phyloP scores from a whole-genome alignment of 2,888 invertebrate genomes.

The Andrena dorsata region DNA sequence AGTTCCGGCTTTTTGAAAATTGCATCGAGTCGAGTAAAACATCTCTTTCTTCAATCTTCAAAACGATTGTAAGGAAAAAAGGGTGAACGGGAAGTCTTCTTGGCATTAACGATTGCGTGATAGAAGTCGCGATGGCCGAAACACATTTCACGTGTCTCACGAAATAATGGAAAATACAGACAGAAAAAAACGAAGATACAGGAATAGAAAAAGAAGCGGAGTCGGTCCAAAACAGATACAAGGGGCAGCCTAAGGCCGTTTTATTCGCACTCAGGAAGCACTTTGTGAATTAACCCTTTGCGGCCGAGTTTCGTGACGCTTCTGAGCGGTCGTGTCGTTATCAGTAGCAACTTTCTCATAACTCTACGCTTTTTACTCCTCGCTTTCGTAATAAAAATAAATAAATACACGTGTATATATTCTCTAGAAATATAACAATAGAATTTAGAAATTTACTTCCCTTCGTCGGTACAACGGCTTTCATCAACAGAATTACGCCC shows the following conservation, averaged over 20 bases:
- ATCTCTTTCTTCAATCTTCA: constrained; percentile 36
- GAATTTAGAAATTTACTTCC: not conserved
- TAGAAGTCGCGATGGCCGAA: constrained; percentile 65
- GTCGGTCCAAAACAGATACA: constrained; percentile 42
- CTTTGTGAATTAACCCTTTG: constrained; percentile 53
- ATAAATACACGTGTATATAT: not conserved
- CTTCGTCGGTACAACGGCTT: not conserved
- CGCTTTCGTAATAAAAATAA: constrained; percentile 19
- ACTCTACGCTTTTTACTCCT: not conserved
- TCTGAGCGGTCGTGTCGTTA: constrained; percentile 16
- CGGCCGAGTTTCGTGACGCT: constrained; percentile 41
- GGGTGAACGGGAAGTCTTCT: not conserved
- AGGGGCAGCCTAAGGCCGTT: constrained; percentile 53
- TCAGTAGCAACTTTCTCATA: not conserved
- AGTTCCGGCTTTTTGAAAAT: too few species aligned
- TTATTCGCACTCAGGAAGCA: constrained; percentile 58
- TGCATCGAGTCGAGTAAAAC: too few species aligned
- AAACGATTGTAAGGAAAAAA: not conserved
- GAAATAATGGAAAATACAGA: constrained; percentile 56
- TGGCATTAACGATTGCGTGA: constrained; percentile 54
- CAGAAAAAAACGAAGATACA: constrained; percentile 55
- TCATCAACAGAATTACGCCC: constrained; percentile 24
- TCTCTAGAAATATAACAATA: not conserved
- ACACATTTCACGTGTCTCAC: constrained; percentile 59
- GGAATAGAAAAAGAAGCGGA: constrained; percentile 61